These are phyloP conservation scores for Atherinosoma microstoma DNA, from an alignment of 2,797 vertebrate species.

Conservation along the genomic window DNA sequence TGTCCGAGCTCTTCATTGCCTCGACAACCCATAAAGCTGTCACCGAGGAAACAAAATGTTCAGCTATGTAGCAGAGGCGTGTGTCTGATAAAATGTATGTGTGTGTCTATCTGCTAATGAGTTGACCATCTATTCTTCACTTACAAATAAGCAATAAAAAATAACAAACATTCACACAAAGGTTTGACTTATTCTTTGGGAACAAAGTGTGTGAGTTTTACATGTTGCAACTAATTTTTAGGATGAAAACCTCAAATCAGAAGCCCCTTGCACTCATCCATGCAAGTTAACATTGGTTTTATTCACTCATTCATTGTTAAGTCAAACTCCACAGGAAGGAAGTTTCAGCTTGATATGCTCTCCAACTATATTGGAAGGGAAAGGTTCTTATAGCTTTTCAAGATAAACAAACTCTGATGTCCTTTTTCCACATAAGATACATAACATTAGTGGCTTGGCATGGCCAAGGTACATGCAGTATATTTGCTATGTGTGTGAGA, in stretches of 20 bases:
- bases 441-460: neutral
- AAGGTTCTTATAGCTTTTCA: neutral
- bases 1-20: slow-evolving; percentile 68
- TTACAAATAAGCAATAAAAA: slow-evolving; percentile 17
- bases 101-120: slow-evolving; percentile 46
- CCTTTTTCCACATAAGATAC: neutral
- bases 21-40: slow-evolving; percentile 74
- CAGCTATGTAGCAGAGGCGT: slow-evolving; percentile 57
- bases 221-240: neutral
- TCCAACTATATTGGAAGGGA: neutral
- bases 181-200: slow-evolving; percentile 16
- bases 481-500: neutral
- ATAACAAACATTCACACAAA: slow-evolving; percentile 21
- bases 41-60: slow-evolving; percentile 63
- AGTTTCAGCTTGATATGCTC: neutral
- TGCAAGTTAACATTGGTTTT: neutral
- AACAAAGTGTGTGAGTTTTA: neutral
- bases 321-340: neutral
- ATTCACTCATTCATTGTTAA: neutral
- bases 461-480: neutral
- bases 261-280: neutral
- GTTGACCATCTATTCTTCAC: slow-evolving; percentile 13
- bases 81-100: slow-evolving; percentile 39
- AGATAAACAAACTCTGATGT: neutral
- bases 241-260: slow-evolving; percentile 8